Evolutionary conservation across 2,797 vertebrate genomes (phyloP), one percentile per base, ranked within the genome.

Genomic region (Odontamblyopus lacepedii): DNA sequence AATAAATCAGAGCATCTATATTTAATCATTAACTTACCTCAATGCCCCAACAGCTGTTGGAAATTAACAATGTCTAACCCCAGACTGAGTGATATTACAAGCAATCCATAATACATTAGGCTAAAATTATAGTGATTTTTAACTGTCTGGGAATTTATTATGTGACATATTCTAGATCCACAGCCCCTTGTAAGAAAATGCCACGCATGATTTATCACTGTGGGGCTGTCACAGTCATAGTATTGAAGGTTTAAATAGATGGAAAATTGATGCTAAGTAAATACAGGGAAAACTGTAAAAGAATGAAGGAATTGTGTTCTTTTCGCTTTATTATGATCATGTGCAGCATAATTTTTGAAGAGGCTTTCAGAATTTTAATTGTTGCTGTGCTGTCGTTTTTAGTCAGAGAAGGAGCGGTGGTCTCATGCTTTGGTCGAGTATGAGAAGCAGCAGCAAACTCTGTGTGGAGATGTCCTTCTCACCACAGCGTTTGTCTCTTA

Each of bases 71-170:
- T 94, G 94, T 96, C 96, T 98, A 97, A 96, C 93, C 96, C 94
- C 85, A 77, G 96, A 95, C 96, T 95, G 95, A 96, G 95, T 97
- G 96, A 96, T 97, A 98, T 99, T 98, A 97, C 96, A 96, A 95
- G 96, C 96, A 97, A 99, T 99, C 98, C 97, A 99, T 99, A 99
- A 99, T 96, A 93, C 97, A 99, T 99, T 99, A 99, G 96, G 95
- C 96, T 95, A 96, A 99, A 98, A 99, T 99, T 95, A 98, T 97
- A 98, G 97, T 97, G 97, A 99, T 99, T 99, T 99, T 98, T 99
- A 99, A 98, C 97, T 98, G 97, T 99, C 97, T 92, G 88, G 89
- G 95, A 98, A 98, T 98, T 95, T 99, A 98, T 98, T 97, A 96
- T 95, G 93, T 94, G 94, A 94, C 96, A 95, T 97, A 96, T 97